Evolutionary conservation across 2,797 vertebrate species (phyloP).

Genomic region (Ctenochaetus hawaiiensis): DNA sequence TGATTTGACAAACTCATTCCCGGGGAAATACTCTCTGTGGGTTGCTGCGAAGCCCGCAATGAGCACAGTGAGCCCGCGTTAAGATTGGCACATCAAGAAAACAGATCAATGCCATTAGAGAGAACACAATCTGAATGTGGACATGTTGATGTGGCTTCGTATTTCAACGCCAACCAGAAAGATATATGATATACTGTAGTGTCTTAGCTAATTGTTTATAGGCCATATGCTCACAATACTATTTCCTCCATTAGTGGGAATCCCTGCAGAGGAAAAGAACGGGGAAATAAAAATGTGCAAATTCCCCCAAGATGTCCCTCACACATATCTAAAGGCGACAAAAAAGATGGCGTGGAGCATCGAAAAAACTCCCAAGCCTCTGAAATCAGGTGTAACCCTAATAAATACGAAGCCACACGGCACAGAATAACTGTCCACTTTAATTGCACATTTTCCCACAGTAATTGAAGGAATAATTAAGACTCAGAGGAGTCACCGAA

Average conservation of each 20-base stretch:
- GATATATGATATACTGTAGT: conserved; percentile 9
- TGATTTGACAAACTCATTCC: conserved; percentile 66
- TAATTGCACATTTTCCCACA: conserved; percentile 85
- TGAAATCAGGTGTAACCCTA: conserved; percentile 78
- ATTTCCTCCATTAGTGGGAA: conserved; percentile 55
- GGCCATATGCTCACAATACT: conserved; percentile 59
- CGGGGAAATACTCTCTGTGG: conserved; percentile 44
- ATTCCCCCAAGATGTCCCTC: conserved; percentile 63
- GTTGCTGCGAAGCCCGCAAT: conserved; percentile 12
- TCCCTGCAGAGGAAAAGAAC: conserved; percentile 53
- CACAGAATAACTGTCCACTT: conserved; percentile 75
- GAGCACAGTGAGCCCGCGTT: conserved; percentile 24
- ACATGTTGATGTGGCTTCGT: background rate
- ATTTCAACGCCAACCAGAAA: conserved; percentile 28
- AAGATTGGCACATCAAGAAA: conserved; percentile 51
- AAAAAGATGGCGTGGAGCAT: conserved; percentile 50
- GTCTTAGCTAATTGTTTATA: conserved; percentile 48
- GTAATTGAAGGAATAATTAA: conserved; percentile 87
- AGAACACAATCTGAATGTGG: conserved; percentile 6
- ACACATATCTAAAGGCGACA: conserved; percentile 57
- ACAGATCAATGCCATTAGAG: conserved; percentile 53
- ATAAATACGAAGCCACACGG: conserved; percentile 77
- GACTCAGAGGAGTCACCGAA: conserved; percentile 84
- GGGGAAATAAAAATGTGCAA: conserved; percentile 59
- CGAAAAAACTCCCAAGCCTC: conserved; percentile 54